These are phyloP conservation scores for Sylvilagus floridanus DNA, from an alignment of 2,797 vertebrate species.

Conservation along the genomic window DNA sequence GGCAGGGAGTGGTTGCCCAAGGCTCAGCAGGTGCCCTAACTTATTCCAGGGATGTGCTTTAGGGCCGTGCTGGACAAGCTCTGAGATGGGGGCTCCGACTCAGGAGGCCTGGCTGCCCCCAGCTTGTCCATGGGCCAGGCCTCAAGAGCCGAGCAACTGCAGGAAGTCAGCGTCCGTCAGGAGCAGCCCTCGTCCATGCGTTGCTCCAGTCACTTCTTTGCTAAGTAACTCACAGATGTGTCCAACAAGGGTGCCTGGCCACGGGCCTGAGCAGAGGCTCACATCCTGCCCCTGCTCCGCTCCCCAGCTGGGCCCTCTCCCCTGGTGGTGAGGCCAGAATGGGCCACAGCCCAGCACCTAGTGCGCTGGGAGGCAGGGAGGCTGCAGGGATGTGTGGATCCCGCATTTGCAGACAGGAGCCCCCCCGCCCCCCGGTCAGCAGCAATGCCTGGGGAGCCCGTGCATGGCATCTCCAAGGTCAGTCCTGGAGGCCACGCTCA, in stretches of 20 bases:
- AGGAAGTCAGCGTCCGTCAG: too few relatives aligned
- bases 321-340: neutral
- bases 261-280: neutral
- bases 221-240: neutral
- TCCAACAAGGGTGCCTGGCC: too few relatives aligned
- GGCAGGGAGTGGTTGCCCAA: neutral
- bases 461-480: neutral
- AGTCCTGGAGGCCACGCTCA: neutral
- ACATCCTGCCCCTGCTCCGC: neutral
- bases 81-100: neutral
- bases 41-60: neutral
- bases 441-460: accelerated
- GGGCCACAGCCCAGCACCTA: too few relatives aligned
- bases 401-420: accelerated
- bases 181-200: neutral
- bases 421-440: neutral
- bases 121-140: too few relatives aligned
- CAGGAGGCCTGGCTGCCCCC: too few relatives aligned
- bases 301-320: neutral
- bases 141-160: too few relatives aligned
- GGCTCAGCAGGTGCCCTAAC: neutral
- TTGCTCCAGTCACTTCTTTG: neutral
- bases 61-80: neutral
- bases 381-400: accelerated
- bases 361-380: neutral